Conservation (phyloP, 2,888 invertebrate species). For the Xestia rhomboidea region DNA sequence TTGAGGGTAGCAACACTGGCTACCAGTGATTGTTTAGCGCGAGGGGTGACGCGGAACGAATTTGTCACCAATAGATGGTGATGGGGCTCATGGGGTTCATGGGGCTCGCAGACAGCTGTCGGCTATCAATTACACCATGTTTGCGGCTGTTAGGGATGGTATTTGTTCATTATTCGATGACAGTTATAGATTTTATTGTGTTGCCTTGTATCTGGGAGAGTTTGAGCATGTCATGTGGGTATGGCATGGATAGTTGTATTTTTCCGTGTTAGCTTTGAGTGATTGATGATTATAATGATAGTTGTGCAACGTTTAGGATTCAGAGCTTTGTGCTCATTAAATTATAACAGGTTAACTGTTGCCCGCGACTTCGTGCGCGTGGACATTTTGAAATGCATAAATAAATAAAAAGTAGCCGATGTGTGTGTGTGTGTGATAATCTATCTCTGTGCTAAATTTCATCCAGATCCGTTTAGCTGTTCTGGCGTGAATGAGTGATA, state of each 20-base stretch:
- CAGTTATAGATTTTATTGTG: slow-evolving; percentile 84
- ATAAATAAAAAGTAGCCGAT: neutral
- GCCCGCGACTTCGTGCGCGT: neutral
- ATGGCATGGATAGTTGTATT: slow-evolving; percentile 1
- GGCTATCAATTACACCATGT: slow-evolving; percentile 85
- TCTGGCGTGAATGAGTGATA: neutral
- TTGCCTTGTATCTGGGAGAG: slow-evolving; percentile 59
- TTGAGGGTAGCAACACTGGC: slow-evolving; percentile 71
- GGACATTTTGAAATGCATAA: neutral
- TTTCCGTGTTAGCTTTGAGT: neutral
- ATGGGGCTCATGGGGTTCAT: slow-evolving; percentile 73
- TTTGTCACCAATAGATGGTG: slow-evolving; percentile 86
- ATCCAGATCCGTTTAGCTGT: neutral
- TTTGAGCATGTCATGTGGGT: slow-evolving; percentile 12
- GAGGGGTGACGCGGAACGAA: slow-evolving; percentile 83
- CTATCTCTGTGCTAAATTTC: neutral
- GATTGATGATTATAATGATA: slow-evolving; percentile 35
- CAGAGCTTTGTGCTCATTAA: neutral
- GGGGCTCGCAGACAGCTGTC: slow-evolving; percentile 80
- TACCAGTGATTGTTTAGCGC: slow-evolving; percentile 73
- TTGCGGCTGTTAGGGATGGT: slow-evolving; percentile 87
- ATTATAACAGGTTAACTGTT: neutral
- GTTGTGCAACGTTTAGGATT: neutral
- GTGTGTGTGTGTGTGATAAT: neutral
- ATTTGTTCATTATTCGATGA: slow-evolving; percentile 87